Conservation (phyloP, 2,888 invertebrate species). For the Acrocyrtus sp. region DNA sequence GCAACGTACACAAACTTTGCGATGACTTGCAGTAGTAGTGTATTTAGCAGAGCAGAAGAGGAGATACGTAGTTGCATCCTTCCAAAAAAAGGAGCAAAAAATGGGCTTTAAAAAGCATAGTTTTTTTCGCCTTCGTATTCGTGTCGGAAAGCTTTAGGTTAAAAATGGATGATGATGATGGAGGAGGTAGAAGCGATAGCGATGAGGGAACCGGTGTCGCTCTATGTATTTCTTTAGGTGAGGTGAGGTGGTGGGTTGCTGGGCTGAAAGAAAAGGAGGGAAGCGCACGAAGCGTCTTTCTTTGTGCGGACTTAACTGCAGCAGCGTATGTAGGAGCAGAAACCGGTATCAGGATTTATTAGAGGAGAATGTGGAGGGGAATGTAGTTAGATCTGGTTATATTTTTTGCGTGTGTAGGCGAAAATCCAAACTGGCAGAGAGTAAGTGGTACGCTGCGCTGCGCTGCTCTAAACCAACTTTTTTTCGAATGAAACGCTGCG, state of each 20-base stretch:
- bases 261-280: conserved; percentile 51
- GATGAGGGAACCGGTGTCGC: too few relatives aligned
- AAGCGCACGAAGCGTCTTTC: conserved; percentile 46
- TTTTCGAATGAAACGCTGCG: too few relatives aligned
- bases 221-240: conserved; percentile 16
- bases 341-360: conserved; percentile 39
- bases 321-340: too few relatives aligned
- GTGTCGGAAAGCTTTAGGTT: conserved; percentile 5
- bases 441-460: conserved; percentile 14
- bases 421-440: conserved; percentile 40
- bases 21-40: too few relatives aligned
- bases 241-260: conserved; percentile 17
- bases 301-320: too few relatives aligned
- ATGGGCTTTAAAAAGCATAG: too few relatives aligned
- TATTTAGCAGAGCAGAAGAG: too few relatives aligned
- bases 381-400: neutral
- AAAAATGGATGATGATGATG: conserved; percentile 28
- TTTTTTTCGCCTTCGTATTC: conserved; percentile 9
- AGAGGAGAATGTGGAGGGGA: conserved; percentile 1
- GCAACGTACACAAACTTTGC: too few relatives aligned
- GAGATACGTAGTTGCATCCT: too few relatives aligned
- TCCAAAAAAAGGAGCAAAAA: too few relatives aligned
- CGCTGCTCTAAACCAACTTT: too few relatives aligned
- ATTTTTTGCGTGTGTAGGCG: conserved; percentile 44
- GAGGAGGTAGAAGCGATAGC: conserved; percentile 16